phyloP scores from a whole-genome alignment of 2,888 invertebrate species.

The Euzetes globulus region DNA sequence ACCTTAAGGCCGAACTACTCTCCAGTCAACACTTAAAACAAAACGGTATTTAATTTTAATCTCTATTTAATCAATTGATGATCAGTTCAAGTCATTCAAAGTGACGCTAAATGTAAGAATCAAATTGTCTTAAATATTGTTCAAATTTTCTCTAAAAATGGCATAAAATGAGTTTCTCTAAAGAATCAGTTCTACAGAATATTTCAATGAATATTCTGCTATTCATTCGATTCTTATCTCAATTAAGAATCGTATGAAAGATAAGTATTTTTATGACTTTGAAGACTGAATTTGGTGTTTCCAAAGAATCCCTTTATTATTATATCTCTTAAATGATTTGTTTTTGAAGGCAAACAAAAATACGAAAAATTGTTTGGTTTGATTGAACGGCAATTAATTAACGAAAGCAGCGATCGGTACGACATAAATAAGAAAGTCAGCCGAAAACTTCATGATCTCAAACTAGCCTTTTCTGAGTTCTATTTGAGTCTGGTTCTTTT shows the following conservation, averaged over 20 bases:
- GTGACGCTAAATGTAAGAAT: background rate
- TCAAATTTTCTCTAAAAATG: too few relatives aligned
- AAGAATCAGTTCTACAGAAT: too few relatives aligned
- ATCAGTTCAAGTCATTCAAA: too few relatives aligned
- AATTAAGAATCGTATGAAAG: too few relatives aligned
- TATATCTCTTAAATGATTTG: conserved; percentile 12
- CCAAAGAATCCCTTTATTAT: too few relatives aligned
- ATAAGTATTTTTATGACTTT: too few relatives aligned
- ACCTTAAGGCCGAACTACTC: conserved; percentile 75
- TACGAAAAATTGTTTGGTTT: background rate
- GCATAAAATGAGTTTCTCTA: too few relatives aligned
- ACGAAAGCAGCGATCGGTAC: background rate
- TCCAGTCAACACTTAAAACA: conserved; percentile 18
- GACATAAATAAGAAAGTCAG: conserved; percentile 46
- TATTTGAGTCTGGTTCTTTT: conserved; percentile 90
- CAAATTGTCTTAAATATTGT: too few relatives aligned
- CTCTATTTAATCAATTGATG: too few relatives aligned
- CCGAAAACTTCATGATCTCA: conserved; percentile 81
- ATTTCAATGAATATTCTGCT: background rate
- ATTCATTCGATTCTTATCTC: background rate
- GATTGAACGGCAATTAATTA: background rate
- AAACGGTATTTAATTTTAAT: background rate
- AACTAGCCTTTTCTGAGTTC: conserved; percentile 96
- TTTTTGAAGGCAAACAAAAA: conserved; percentile 2
- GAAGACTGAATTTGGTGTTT: too few relatives aligned